Percentiles rank a stretch among this genome's conserved stretches.
Evolutionary conservation across 2,797 vertebrate species (phyloP).

Genomic region (Tragelaphus oryx): DNA sequence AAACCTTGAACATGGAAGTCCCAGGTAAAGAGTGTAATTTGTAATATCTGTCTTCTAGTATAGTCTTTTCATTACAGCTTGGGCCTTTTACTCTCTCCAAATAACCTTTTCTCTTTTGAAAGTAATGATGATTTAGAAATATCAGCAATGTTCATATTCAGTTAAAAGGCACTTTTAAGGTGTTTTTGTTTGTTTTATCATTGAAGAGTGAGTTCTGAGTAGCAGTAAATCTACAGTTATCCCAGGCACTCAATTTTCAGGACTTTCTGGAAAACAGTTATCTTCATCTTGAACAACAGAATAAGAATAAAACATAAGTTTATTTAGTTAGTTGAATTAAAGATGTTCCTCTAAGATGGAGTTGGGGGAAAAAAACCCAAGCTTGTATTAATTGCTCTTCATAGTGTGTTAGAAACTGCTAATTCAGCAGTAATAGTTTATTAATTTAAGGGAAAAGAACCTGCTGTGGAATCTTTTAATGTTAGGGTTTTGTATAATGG

Average conservation of each 20-base stretch:
- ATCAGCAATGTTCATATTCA: not conserved
- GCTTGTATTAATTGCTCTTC: constrained; percentile 14
- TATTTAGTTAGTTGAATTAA: constrained; percentile 25
- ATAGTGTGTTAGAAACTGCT: constrained; percentile 2
- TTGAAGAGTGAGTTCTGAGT: constrained; percentile 18
- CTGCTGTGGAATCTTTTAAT: constrained; percentile 39
- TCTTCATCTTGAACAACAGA: not conserved
- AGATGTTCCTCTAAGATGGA: not conserved
- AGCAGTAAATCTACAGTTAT: not conserved
- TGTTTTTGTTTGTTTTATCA: not conserved
- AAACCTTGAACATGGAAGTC: not conserved
- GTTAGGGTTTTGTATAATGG: constrained; percentile 59
- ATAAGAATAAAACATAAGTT: not conserved
- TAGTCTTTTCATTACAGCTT: not conserved
- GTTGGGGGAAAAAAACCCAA: not conserved
- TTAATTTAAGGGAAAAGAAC: not conserved
- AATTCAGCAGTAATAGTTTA: constrained; percentile 19
- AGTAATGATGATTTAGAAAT: constrained; percentile 23
- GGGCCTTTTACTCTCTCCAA: not conserved
- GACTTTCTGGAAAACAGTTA: not conserved
- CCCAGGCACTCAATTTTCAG: not conserved
- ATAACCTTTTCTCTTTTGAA: constrained; percentile 22
- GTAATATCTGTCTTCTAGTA: not conserved
- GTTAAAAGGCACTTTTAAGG: not conserved
- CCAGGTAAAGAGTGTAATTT: not conserved